Evolutionary conservation across 2,113 vertebrate genomes (phyloP).

Genomic region (Trochalopteron elliotii): DNA sequence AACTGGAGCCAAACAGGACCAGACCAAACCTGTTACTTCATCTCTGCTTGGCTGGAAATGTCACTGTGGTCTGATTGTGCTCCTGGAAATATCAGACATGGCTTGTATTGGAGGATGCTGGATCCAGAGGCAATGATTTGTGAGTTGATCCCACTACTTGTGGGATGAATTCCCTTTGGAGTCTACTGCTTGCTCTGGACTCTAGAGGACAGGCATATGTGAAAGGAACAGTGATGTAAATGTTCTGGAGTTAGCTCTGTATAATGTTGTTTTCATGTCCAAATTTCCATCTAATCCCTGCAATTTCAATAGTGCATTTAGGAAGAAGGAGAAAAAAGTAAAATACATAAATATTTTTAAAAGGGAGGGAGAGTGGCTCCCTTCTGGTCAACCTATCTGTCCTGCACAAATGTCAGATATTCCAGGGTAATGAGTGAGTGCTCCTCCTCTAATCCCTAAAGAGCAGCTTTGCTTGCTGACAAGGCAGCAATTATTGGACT

Average conservation of each 20-base stretch:
- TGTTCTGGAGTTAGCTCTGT: not conserved
- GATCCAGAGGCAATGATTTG: not conserved
- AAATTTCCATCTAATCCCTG: not conserved
- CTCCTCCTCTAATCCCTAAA: not conserved
- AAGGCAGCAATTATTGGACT: not conserved
- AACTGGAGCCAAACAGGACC: not conserved
- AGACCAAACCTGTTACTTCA: not conserved
- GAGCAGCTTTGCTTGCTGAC: not conserved
- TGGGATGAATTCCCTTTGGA: not conserved
- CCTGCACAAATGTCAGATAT: not conserved
- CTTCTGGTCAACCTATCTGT: not conserved
- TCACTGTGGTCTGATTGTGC: not conserved
- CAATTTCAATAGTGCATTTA: not conserved
- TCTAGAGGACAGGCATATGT: not conserved
- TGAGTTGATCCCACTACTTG: not conserved
- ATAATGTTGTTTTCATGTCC: not conserved
- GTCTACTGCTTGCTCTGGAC: not conserved
- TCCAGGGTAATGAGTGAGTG: not conserved
- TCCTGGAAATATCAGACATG: conserved; percentile 1
- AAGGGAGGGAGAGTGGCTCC: not conserved
- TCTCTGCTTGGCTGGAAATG: not conserved
- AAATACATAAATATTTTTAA: not conserved
- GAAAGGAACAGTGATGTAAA: not conserved
- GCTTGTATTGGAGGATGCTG: not conserved
- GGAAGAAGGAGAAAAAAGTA: not conserved